Base-by-base conservation (phyloP, 2,797 vertebrate species). In the Gobionotothen gibberifrons region DNA sequence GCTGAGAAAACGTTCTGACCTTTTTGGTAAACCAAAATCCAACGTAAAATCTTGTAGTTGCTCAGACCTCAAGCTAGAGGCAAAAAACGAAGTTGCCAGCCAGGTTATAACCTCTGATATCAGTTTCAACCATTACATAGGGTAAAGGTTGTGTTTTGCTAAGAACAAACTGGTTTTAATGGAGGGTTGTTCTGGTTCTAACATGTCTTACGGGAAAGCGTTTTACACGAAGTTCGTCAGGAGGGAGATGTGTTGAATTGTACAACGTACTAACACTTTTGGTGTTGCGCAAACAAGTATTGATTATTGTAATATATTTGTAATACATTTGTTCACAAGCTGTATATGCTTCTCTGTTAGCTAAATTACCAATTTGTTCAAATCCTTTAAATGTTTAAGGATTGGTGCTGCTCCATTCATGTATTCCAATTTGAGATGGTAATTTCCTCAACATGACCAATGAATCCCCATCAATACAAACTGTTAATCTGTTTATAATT, bases 11-110 rank as follows among this genome's bases (percentile, higher is more conserved):
- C 44, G 10, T 4, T 53, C 5, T 8, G 52, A 48, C 3, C 6
- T 22, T 36, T 17, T 42, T 10, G n/a, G 52, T 12, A 1, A 4
- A 16, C 17, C 11, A 51, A 56, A 55, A 58, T 53, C 14, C 44
- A 32, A 1, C 14, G 26, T 15, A 22, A 75, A 61, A 62, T 39
- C 10, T 5, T 39, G 52, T 65, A 59, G 12, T 69, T 54, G n/a
- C 12, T 44, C 26, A 17, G 10, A 32, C 15, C 32, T 66, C n/a
- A 72, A 46, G 52, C 36, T 44, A 0, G 5, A 54, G 3, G 19
- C 9, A 19, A 3, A 4, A n/a, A 19, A 5, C 17, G 39, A 58
- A 43, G 12, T 3, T 19, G 2, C 26, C 8, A 26, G 15, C 17
- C 47, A n/a, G 6, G 42, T 8, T 63, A 5, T 19, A 47, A 42